These are phyloP conservation scores for Hemibagrus guttatus DNA, from an alignment of 2,797 vertebrate genomes.

Conservation along the genomic window DNA sequence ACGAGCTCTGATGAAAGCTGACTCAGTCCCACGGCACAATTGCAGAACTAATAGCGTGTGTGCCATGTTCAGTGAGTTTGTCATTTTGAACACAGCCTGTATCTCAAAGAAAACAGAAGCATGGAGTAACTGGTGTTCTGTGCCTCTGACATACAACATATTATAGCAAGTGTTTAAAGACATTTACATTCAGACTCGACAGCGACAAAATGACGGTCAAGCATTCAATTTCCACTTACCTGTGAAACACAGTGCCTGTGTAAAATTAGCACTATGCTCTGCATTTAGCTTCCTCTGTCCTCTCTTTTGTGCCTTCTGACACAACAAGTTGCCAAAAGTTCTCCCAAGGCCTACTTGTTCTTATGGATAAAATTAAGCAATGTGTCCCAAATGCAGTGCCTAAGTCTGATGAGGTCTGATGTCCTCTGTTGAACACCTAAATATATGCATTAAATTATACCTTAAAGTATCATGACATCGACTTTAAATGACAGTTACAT, in stretches of 20 bases:
- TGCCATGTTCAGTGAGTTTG: not conserved
- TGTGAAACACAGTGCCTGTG: not conserved
- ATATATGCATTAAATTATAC: too few relatives aligned
- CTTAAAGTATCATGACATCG: too few relatives aligned
- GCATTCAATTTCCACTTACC: not conserved
- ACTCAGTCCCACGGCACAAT: slow-evolving; percentile 4
- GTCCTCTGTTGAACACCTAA: too few relatives aligned
- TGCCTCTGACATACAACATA: not conserved
- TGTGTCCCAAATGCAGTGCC: not conserved
- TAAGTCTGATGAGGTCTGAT: too few relatives aligned
- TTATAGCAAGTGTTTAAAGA: not conserved
- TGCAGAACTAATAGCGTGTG: not conserved
- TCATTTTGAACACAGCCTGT: not conserved
- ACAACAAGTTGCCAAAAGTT: not conserved
- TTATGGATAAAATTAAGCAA: not conserved
- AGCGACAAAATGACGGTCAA: not conserved
- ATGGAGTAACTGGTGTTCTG: not conserved
- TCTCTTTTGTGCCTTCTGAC: not conserved
- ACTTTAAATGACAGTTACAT: too few relatives aligned
- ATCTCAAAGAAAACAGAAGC: not conserved
- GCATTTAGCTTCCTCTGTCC: not conserved
- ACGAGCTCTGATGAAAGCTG: slow-evolving; percentile 32
- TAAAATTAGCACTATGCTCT: not conserved
- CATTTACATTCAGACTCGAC: not conserved
- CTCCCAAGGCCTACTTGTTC: not conserved